Evolutionary conservation across 2,888 invertebrate genomes (phyloP).

Genomic region (Amphipoea oculea): DNA sequence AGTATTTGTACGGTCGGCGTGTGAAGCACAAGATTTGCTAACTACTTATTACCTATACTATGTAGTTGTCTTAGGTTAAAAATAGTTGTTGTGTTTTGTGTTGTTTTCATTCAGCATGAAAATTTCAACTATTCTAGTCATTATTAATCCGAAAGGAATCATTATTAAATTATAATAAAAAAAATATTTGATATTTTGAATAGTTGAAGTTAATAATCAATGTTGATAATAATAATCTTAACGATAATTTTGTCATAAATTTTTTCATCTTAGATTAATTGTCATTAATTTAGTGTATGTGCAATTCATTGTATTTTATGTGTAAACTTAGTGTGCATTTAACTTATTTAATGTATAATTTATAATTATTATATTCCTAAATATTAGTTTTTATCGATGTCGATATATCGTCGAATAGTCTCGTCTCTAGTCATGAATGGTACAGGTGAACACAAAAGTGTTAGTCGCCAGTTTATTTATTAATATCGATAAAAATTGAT

Average conservation of each 20-base stretch:
- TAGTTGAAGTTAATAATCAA: slow-evolving; percentile 75
- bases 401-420: slow-evolving; percentile 43
- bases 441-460: slow-evolving; percentile 39
- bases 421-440: slow-evolving; percentile 58
- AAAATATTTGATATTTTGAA: slow-evolving; percentile 76
- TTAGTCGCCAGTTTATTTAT: slow-evolving; percentile 30
- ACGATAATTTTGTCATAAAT: slow-evolving; percentile 79
- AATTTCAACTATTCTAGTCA: slow-evolving; percentile 82
- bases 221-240: slow-evolving; percentile 77
- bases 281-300: slow-evolving; percentile 87
- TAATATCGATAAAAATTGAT: slow-evolving; percentile 61
- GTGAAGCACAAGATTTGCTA: slow-evolving; percentile 86
- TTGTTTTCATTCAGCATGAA: slow-evolving; percentile 81
- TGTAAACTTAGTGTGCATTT: slow-evolving; percentile 83
- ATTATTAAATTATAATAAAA: slow-evolving; percentile 68
- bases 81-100: slow-evolving; percentile 88
- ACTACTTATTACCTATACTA: slow-evolving; percentile 72
- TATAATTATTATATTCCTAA: slow-evolving; percentile 71
- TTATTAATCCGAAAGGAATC: slow-evolving; percentile 67
- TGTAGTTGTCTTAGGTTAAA: slow-evolving; percentile 83
- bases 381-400: slow-evolving; percentile 62
- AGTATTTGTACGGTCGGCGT: slow-evolving; percentile 69
- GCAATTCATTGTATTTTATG: slow-evolving; percentile 87
- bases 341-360: slow-evolving; percentile 80
- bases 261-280: slow-evolving; percentile 83